Percentiles rank a stretch among this genome's conserved stretches.
Evolutionary conservation across 2,888 invertebrate genomes (phyloP).

Genomic region (Panzeria rudis): DNA sequence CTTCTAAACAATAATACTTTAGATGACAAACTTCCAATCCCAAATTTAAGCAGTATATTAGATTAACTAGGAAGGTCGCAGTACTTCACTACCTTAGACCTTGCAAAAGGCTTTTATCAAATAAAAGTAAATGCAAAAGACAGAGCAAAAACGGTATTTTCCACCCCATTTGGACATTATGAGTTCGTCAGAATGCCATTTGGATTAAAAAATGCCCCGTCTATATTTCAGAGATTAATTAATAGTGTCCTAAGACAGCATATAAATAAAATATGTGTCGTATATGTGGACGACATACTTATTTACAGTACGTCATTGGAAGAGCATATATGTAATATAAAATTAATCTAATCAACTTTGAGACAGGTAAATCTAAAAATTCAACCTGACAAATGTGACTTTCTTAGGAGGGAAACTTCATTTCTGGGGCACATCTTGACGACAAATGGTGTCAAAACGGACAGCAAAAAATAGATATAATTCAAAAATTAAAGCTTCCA

Average conservation of each 20-base stretch:
- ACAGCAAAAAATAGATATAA: neutral
- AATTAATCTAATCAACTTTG: neutral
- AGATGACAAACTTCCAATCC: no score
- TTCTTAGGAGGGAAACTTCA: no score
- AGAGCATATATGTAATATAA: neutral
- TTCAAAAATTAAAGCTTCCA: neutral
- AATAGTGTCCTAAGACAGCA: neutral
- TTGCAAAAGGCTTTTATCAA: neutral
- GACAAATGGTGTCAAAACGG: no score
- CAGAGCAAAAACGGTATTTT: neutral
- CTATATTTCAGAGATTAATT: neutral
- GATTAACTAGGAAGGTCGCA: no score
- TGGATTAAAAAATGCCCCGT: neutral
- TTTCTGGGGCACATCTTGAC: no score
- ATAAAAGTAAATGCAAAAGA: constrained; percentile 2
- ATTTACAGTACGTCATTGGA: neutral
- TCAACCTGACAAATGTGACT: neutral
- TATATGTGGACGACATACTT: neutral
- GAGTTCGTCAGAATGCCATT: constrained; percentile 10
- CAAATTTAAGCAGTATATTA: no score
- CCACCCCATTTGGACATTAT: neutral
- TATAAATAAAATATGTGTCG: neutral
- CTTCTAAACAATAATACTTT: no score
- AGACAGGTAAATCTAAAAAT: neutral
- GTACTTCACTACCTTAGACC: constrained; percentile 6